Conservation (phyloP, 2,797 vertebrate genomes). For the Ibycter americanus region DNA sequence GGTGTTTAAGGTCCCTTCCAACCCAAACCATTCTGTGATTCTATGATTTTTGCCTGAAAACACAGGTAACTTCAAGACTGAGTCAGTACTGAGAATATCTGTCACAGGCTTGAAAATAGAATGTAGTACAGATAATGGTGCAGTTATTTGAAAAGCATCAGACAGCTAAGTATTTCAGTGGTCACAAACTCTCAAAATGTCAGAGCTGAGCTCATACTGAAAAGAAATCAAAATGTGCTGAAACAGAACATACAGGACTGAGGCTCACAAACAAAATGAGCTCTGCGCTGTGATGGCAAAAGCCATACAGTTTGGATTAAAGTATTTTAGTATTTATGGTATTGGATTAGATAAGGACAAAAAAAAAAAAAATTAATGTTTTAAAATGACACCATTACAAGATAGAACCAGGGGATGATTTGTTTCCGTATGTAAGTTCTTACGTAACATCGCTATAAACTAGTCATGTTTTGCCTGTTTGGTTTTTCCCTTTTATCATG, state of each 20-base stretch:
- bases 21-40: too few species aligned
- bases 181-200: background rate
- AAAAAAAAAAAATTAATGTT: background rate
- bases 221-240: background rate
- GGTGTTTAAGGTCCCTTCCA: too few species aligned
- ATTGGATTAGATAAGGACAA: background rate
- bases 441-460: background rate
- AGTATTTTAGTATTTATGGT: constrained; percentile 1
- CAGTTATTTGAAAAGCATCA: background rate
- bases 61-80: background rate
- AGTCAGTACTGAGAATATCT: background rate
- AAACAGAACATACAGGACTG: background rate
- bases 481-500: background rate
- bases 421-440: background rate
- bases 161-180: background rate
- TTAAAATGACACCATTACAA: background rate
- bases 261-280: background rate
- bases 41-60: constrained; percentile 13
- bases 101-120: background rate
- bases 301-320: constrained; percentile 5
- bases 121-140: background rate
- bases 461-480: background rate
- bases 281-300: background rate
- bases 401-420: background rate
- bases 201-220: background rate